phyloP scores from a whole-genome alignment of 2,888 invertebrate genomes.

The Eutolmus rufibarbis region DNA sequence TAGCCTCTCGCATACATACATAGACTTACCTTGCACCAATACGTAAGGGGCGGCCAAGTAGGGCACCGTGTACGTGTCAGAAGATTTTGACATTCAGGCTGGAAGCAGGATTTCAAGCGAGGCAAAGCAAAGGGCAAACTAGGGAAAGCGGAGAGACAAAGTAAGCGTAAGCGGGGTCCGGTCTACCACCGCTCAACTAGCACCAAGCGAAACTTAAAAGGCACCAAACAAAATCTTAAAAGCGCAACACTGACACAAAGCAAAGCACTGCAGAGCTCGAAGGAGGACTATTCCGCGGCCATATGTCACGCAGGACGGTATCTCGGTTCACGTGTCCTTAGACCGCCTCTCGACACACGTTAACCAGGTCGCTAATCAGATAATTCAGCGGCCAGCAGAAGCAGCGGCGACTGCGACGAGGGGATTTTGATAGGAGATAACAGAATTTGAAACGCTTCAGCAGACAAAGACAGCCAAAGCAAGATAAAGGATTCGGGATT shows the following conservation, averaged over 20 bases:
- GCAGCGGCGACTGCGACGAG: not conserved
- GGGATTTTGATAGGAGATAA: constrained; percentile 30
- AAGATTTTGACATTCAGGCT: constrained; percentile 16
- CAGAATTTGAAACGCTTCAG: constrained; percentile 8
- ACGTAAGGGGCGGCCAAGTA: not conserved
- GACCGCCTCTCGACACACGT: not conserved
- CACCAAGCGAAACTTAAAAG: constrained; percentile 1
- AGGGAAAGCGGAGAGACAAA: not conserved
- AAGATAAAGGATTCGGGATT: not conserved
- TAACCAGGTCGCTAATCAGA: constrained; percentile 18
- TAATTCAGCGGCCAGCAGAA: constrained; percentile 8
- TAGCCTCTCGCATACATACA: not conserved
- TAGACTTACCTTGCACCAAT: constrained; percentile 3
- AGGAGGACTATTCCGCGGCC: not conserved
- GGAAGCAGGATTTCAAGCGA: constrained; percentile 8
- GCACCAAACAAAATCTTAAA: not conserved
- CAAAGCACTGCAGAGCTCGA: constrained; percentile 6
- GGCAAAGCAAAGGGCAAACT: not conserved
- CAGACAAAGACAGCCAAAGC: constrained; percentile 9
- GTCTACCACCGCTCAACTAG: constrained; percentile 5
- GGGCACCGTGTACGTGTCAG: not conserved
- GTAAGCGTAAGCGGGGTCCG: not conserved
- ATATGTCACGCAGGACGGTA: constrained; percentile 12
- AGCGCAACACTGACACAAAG: constrained; percentile 7
- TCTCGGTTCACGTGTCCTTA: constrained; percentile 12